Percentiles rank a stretch among this genome's conserved stretches.
phyloP scores from a whole-genome alignment of 2,113 vertebrate genomes.

The Carassius auratus region DNA sequence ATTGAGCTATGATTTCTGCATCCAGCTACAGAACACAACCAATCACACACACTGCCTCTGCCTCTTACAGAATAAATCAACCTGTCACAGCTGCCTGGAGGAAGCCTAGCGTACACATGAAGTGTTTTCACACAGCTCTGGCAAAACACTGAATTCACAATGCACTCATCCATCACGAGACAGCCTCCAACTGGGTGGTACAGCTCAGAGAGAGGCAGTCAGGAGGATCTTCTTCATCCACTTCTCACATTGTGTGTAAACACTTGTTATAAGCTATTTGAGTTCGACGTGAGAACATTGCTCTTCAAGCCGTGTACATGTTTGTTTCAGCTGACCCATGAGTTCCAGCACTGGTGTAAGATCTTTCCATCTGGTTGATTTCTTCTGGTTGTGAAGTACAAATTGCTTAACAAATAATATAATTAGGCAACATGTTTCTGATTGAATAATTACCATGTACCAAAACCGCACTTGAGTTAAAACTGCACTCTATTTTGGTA shows the following conservation, averaged over 20 bases:
- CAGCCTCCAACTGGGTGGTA: slow-evolving; percentile 6
- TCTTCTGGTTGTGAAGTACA: slow-evolving; percentile 19
- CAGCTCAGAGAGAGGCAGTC: slow-evolving; percentile 1
- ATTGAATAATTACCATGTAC: neutral
- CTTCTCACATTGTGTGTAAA: slow-evolving; percentile 15
- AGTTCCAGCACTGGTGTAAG: neutral
- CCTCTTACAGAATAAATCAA: slow-evolving; percentile 64
- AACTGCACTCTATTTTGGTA: neutral
- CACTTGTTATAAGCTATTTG: slow-evolving; percentile 15
- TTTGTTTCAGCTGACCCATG: slow-evolving; percentile 3
- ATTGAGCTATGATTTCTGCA: slow-evolving; percentile 6
- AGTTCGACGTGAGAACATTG: neutral
- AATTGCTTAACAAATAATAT: neutral
- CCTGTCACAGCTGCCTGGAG: slow-evolving; percentile 37
- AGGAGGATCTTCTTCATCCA: slow-evolving; percentile 29
- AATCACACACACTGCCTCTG: slow-evolving; percentile 33
- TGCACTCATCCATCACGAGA: slow-evolving; percentile 56
- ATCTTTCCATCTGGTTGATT: slow-evolving; percentile 13
- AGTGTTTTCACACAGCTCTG: slow-evolving; percentile 51
- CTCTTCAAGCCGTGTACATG: slow-evolving; percentile 26
- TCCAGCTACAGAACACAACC: slow-evolving; percentile 22
- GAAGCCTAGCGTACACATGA: slow-evolving; percentile 47
- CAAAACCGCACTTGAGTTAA: neutral
- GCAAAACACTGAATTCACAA: slow-evolving; percentile 43
- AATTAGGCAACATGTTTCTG: neutral